A percentile compares a stretch with the other conserved stretches of the same genome.
phyloP scores from a whole-genome alignment of 1,140 invertebrate genomes.

The Drosophila lacertosa region DNA sequence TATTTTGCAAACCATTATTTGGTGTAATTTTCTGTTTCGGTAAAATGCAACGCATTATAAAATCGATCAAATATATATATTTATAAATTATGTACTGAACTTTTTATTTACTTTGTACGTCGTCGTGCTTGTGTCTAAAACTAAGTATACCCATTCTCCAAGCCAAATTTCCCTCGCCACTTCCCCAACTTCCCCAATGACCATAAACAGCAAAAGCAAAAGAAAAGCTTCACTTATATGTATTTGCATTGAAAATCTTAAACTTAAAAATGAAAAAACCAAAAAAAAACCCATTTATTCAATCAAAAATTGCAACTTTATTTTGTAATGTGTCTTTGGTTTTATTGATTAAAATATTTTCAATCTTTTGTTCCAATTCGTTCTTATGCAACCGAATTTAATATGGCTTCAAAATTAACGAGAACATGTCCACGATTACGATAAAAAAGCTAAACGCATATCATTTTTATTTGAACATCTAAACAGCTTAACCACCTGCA shows the following conservation, averaged over 20 bases:
- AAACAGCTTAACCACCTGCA: background rate
- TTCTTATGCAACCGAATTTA: constrained; percentile 11
- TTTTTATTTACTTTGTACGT: constrained; percentile 75
- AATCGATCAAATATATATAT: constrained; percentile 64
- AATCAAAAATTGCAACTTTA: constrained; percentile 49
- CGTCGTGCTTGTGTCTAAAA: constrained; percentile 79
- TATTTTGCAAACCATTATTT: constrained; percentile 60
- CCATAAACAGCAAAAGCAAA: constrained; percentile 43
- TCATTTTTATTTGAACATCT: constrained; percentile 15
- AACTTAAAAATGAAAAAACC: constrained; percentile 12
- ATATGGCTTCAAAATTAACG: constrained; percentile 24
- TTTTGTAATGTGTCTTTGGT: constrained; percentile 57
- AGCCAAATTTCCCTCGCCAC: constrained; percentile 9
- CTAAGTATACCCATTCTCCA: constrained; percentile 58
- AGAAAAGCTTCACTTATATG: constrained; percentile 41
- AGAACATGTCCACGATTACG: background rate
- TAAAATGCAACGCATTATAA: constrained; percentile 77
- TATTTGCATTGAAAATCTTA: constrained; percentile 42
- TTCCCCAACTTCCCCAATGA: background rate
- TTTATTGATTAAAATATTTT: constrained; percentile 34
- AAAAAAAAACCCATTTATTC: constrained; percentile 39
- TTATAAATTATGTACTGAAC: constrained; percentile 71
- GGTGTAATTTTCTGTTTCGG: constrained; percentile 66
- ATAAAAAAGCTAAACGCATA: constrained; percentile 9
- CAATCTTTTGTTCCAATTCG: constrained; percentile 14